phyloP scores from a whole-genome alignment of 2,113 vertebrate species.

The Ailuropoda melanoleuca region DNA sequence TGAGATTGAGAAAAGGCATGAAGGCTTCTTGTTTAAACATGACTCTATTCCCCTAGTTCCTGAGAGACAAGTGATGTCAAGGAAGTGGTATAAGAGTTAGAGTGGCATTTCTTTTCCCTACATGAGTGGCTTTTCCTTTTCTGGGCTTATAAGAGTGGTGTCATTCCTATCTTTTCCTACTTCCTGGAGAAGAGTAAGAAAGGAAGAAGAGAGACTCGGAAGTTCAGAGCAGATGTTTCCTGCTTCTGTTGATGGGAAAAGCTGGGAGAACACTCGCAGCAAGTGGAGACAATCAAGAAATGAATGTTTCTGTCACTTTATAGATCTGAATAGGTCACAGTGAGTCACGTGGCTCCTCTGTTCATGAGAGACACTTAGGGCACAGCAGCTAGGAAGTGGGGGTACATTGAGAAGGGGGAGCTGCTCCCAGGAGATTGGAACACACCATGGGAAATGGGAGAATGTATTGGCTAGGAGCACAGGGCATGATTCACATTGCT shows the following conservation, averaged over 20 bases:
- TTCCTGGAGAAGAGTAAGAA: not conserved
- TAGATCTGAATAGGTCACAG: not conserved
- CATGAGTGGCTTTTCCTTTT: not conserved
- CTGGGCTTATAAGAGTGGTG: not conserved
- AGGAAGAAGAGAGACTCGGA: not conserved
- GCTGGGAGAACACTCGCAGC: not conserved
- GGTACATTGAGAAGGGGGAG: accelerated
- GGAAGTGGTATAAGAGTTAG: not conserved
- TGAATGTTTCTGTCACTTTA: not conserved
- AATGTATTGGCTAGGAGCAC: not conserved
- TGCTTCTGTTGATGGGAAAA: not conserved
- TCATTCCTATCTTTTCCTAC: not conserved
- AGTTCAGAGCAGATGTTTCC: not conserved
- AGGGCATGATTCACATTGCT: not conserved
- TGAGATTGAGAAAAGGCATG: slow-evolving; percentile 16
- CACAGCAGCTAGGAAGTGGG: not conserved
- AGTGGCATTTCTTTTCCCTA: not conserved
- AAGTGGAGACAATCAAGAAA: not conserved
- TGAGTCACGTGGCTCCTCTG: not conserved
- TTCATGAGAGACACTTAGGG: not conserved
- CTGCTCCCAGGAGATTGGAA: accelerated
- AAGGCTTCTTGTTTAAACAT: not conserved
- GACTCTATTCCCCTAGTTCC: not conserved
- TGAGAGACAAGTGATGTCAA: not conserved
- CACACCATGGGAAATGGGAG: not conserved